Percentiles rank a stretch among this genome's conserved stretches.
phyloP scores from a whole-genome alignment of 2,797 vertebrate genomes.

The Astyanax mexicanus region DNA sequence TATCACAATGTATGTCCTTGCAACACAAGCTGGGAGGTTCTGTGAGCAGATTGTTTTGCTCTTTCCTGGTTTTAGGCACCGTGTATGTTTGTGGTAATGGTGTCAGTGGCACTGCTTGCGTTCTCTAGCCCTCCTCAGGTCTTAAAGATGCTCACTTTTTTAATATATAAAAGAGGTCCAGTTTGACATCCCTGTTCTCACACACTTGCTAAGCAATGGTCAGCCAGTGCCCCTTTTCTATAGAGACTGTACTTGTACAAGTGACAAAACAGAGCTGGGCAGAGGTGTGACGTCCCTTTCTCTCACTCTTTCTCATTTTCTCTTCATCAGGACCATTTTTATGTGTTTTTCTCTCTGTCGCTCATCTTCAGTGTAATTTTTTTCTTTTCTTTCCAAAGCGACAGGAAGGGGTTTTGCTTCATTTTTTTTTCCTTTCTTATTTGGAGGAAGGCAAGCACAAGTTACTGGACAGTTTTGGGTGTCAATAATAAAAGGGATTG shows the following conservation, averaged over 20 bases:
- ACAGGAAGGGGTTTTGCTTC: no score
- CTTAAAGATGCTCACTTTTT: conserved; percentile 5
- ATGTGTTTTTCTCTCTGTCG: conserved; percentile 9
- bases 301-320: conserved; percentile 51
- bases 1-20: conserved; percentile 18
- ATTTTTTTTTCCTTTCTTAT: conserved; percentile 39
- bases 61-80: background rate
- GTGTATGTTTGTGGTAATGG: conserved; percentile 5
- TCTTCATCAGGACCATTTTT: conserved; percentile 62
- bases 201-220: background rate
- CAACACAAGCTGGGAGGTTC: conserved; percentile 29
- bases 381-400: conserved; percentile 62
- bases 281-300: conserved; percentile 65
- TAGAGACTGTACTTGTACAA: conserved; percentile 13
- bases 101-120: background rate
- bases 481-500: conserved; percentile 76
- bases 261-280: conserved; percentile 52
- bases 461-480: conserved; percentile 73
- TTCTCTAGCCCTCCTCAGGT: conserved; percentile 31
- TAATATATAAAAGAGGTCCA: background rate
- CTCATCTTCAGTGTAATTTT: conserved; percentile 53
- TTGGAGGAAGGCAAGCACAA: conserved; percentile 79
- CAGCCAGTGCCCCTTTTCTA: background rate
- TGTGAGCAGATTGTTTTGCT: background rate
- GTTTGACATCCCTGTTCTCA: background rate